Base-by-base conservation (phyloP, 64 coral and sea anemone genomes). In the Platygyra sinensis region DNA sequence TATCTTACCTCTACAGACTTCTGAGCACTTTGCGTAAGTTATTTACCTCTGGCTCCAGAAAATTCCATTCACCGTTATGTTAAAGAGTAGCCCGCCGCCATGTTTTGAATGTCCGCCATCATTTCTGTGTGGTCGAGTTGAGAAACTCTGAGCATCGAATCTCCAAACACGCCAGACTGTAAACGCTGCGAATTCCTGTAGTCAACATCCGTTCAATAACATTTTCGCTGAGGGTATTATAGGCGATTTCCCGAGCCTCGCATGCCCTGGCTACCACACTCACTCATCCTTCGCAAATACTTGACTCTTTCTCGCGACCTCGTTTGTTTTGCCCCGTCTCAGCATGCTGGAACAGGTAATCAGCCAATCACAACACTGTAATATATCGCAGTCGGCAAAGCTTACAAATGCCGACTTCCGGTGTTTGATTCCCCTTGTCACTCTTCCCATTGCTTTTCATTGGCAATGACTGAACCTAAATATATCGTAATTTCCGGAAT, bases 311-410 rank as follows among this genome's bases (percentile, higher is more conserved):
- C 31, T 5, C 49, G 30, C 33, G 36, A 20, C 14, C 20, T 4
- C 17, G 57, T 69, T 92, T 86, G 82, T 92, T 92, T 92, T 92
- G 38, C 75, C 74, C 64, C 63, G 90, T 67, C 17, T 10, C 22
- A 52, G 32, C 62, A 86, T n/a, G 73, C 39, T 33, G 73, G 82
- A 92, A 92, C 90, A 78, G 32, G 28, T 59, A 16, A 39, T 87
- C 83, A 92, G 25, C 90, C 90, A 79, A 87, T 92, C 90, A 72
- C 27, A 77, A 22, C 20, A 22, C 19, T 60, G 72, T 22, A 82
- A 73, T n/a, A 19, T 57, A 54, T 67, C 24, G n/a, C 52, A 25
- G 15, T 22, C 52, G 39, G 30, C 38, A n/a, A 15, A 28, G 49
- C 18, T 52, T 54, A 79, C n/a, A 79, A 55, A 55, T 30, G 76